Evolutionary conservation across 2,797 vertebrate species (phyloP).

Genomic region (Allobates femoralis): DNA sequence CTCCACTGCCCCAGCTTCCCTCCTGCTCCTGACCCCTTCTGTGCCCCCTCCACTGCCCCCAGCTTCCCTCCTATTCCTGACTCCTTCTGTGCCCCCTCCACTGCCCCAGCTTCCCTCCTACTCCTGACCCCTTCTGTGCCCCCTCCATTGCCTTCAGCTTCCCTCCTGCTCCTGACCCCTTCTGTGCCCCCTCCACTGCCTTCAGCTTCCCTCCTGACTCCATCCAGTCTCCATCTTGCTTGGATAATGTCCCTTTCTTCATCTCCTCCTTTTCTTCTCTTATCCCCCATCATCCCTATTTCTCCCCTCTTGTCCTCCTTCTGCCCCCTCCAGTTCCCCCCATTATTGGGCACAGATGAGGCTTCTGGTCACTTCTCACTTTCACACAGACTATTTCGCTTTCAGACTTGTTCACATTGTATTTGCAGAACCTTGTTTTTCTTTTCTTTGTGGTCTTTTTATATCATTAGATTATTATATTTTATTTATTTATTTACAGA

Average conservation of each 20-base stretch:
- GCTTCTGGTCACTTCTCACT: no score
- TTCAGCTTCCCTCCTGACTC: neutral
- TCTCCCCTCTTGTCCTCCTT: neutral
- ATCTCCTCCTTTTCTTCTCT: no score
- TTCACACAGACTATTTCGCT: no score
- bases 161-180: neutral
- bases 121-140: neutral
- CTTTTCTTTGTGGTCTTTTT: neutral
- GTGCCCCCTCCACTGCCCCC: neutral
- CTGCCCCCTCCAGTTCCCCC: neutral
- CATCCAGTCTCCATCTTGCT: no score
- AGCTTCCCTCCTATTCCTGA: neutral
- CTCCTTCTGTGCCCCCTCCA: neutral
- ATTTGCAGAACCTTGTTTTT: neutral
- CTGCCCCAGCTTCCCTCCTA: no score
- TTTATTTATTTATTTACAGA: conserved; percentile 7
- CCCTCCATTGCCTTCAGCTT: neutral
- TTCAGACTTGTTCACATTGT: neutral
- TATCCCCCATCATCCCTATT: neutral
- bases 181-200: neutral
- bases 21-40: neutral
- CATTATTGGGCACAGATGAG: no score
- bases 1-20: no score
- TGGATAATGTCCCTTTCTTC: neutral
- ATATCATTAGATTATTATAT: neutral